Conservation (phyloP, 2,888 invertebrate genomes). For the Blomia tropicalis region DNA sequence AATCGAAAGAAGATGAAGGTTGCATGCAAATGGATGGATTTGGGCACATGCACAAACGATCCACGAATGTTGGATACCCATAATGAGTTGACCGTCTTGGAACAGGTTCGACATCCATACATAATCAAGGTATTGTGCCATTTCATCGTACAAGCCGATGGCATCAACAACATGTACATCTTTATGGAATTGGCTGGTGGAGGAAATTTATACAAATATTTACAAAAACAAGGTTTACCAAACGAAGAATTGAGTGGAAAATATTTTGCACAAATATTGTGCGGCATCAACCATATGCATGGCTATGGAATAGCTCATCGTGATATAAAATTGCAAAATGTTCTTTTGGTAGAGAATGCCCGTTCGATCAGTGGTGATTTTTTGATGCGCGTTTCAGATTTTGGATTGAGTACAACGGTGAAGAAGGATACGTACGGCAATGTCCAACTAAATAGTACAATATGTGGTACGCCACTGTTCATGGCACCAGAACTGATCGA, state of each 20-base stretch:
- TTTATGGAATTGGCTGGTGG: conserved; percentile 11
- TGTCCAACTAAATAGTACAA: background rate
- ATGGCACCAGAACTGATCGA: conserved; percentile 7
- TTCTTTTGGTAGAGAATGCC: background rate
- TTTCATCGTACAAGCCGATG: conserved; percentile 6
- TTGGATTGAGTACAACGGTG: conserved; percentile 1
- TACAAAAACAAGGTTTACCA: background rate
- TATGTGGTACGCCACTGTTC: conserved; percentile 9
- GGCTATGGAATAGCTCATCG: conserved; percentile 1
- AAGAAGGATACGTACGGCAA: background rate
- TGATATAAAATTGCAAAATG: conserved; percentile 11
- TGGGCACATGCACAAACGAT: background rate
- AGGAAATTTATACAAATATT: conserved; percentile 6
- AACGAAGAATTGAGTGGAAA: background rate
- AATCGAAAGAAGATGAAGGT: background rate
- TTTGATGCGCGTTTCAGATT: background rate
- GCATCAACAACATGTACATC: conserved; percentile 5
- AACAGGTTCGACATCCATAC: conserved; percentile 6
- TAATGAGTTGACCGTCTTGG: background rate
- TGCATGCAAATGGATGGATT: background rate
- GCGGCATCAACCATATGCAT: conserved; percentile 11
- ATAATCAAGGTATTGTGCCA: background rate
- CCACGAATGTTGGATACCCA: conserved; percentile 6
- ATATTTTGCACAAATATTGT: conserved; percentile 7
- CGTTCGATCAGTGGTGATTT: background rate